Conservation (phyloP, 2,888 invertebrate species). For the Perizoma affinitatum region DNA sequence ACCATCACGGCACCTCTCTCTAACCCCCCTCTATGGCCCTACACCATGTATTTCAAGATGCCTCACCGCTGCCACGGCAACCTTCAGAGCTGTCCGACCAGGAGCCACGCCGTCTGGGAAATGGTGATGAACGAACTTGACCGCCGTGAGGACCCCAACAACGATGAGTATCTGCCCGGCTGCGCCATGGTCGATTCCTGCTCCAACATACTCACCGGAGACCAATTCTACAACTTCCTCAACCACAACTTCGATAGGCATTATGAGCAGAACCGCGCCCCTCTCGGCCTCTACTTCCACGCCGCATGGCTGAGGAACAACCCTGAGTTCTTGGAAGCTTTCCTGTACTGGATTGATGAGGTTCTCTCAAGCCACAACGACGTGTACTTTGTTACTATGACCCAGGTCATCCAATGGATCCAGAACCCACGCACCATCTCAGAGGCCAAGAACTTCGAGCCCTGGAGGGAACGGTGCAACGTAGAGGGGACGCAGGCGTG, state of each 20-base stretch:
- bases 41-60: constrained; percentile 99
- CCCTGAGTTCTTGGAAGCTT: constrained; percentile 95
- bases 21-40: constrained; percentile 98
- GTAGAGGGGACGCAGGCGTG: constrained; percentile 93
- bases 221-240: constrained; percentile 97
- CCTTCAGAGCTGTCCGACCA: constrained; percentile 94
- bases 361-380: constrained; percentile 93
- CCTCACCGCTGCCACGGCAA: constrained; percentile 97
- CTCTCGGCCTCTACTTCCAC: constrained; percentile 95
- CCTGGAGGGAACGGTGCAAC: constrained; percentile 96
- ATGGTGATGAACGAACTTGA: constrained; percentile 98
- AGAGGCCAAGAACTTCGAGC: constrained; percentile 95
- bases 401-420: constrained; percentile 98
- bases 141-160: constrained; percentile 94
- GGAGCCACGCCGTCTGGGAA: constrained; percentile 97
- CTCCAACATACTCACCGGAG: constrained; percentile 95
- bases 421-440: constrained; percentile 94
- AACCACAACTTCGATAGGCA: constrained; percentile 97
- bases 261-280: constrained; percentile 95
- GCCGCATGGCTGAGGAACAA: constrained; percentile 97
- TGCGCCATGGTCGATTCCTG: constrained; percentile 98
- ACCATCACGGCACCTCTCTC: constrained; percentile 96
- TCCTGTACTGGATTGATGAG: constrained; percentile 97
- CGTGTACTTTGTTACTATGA: constrained; percentile 97
- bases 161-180: constrained; percentile 94